Conservation (phyloP, 2,888 invertebrate species). For the Nemotelus pantherinus region DNA sequence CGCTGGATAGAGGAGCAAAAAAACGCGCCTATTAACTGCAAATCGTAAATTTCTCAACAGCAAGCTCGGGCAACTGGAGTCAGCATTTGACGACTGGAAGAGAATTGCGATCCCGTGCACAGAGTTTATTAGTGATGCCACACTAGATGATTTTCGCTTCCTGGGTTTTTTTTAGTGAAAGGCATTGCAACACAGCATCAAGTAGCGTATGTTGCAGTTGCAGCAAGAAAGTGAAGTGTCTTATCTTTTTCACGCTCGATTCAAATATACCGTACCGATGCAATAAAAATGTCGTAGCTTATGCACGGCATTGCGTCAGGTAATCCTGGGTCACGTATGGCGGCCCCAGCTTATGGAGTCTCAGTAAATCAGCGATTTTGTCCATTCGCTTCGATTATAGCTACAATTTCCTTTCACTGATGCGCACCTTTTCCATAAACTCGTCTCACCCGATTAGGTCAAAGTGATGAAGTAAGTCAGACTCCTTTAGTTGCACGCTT, state of each 20-base stretch:
- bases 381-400: slow-evolving; percentile 1
- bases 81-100: too few species aligned
- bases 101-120: too few species aligned
- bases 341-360: not conserved
- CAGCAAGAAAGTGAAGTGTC: not conserved
- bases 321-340: not conserved
- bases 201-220: not conserved
- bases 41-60: too few species aligned
- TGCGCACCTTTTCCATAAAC: slow-evolving; percentile 18
- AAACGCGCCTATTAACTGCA: too few species aligned
- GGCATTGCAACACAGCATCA: not conserved
- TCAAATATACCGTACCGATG: not conserved
- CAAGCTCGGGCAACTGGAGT: too few species aligned
- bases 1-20: too few species aligned
- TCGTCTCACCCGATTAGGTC: slow-evolving; percentile 17
- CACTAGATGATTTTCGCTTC: not conserved
- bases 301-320: not conserved
- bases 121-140: not conserved
- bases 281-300: not conserved
- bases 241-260: not conserved
- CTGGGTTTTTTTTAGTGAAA: not conserved
- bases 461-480: not conserved
- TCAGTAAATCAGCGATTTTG: not conserved
- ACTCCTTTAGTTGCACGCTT: not conserved
- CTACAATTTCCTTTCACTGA: slow-evolving; percentile 10